A percentile compares a stretch with the other conserved stretches of the same genome.
phyloP scores from a whole-genome alignment of 2,113 vertebrate species.

The Heteronetta atricapilla region DNA sequence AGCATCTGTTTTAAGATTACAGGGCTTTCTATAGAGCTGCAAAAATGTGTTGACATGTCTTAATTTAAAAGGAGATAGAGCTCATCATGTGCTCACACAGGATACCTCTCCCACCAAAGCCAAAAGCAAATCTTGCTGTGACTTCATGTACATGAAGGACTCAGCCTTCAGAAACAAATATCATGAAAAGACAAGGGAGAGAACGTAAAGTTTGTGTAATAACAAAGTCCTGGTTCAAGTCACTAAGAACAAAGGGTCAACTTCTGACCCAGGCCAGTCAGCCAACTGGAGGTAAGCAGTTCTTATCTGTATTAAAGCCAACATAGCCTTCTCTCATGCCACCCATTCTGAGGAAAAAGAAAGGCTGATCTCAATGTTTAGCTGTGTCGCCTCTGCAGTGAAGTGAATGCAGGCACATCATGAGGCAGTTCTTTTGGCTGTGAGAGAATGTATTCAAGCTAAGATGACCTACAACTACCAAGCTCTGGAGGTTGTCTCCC shows the following conservation, averaged over 20 bases:
- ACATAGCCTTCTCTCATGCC: not conserved
- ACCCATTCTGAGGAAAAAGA: not conserved
- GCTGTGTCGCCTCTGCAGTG: not conserved
- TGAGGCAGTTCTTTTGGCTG: not conserved
- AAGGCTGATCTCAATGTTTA: not conserved
- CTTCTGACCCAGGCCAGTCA: not conserved
- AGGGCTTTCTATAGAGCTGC: not conserved
- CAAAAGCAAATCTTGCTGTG: not conserved
- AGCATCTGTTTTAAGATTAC: slow-evolving; percentile 29
- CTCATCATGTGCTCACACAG: not conserved
- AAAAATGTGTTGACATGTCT: not conserved
- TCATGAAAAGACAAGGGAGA: not conserved
- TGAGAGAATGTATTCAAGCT: not conserved
- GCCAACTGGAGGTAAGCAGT: not conserved
- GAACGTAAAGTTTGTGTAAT: not conserved
- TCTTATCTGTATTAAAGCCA: not conserved
- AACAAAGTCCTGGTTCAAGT: not conserved
- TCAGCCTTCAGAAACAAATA: not conserved
- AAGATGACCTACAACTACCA: not conserved
- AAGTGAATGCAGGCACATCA: not conserved
- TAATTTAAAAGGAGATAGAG: not conserved
- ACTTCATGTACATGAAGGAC: not conserved
- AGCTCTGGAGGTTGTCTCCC: not conserved
- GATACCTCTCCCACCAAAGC: not conserved
- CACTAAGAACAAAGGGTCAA: not conserved